Base-by-base conservation (phyloP, 37 sponge, comb jelly and placozoan species). In the Chondrosia reniformis region DNA sequence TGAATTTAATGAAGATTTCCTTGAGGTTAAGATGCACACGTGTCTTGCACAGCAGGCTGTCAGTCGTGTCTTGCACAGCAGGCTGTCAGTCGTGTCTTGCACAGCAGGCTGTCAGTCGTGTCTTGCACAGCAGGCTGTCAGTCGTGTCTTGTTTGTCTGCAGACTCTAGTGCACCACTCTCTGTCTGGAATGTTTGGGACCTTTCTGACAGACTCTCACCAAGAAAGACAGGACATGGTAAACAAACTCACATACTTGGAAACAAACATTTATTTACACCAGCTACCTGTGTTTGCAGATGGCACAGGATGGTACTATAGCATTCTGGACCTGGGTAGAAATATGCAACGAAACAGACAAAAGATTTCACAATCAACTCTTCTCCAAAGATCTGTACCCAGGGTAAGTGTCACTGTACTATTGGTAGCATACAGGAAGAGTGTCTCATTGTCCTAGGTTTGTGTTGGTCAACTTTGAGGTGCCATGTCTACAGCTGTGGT, bases 1-100 rank as follows among this genome's bases (percentile, higher is more conserved):
- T 76, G 94, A 96, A 59, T 93, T 96, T 64, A 93, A 89, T 79
- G 88, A 89, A 52, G 65, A 61, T 27, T 84, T 96, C 41, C 83
- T 96, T 0, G 58, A 80, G 49, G 93, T 93, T 63, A 75, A 19
- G 52, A 19, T 49, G 52, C 52, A 49, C n/a, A 19, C 15, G 15
- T 49, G 52, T 15, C 52, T 49, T 49, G 10, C 15, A 49, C 15
- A 49, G 15, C 15, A 49, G 15, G 15, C 52, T 19, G 15, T 49
- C 52, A 15, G 10, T 49, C 15, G 15, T 49, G 52, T 15, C 52
- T 49, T 49, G 10, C 15, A 49, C 15, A 49, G 15, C 15, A 49
- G 15, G 15, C 52, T 19, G 15, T 49, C 52, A 15, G 15, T 49
- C 52, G 15, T 19, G 52, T 19, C 10, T 19, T 49, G 15, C 52